Evolutionary conservation across 2,113 vertebrate species (phyloP), one percentile per base, ranked within the genome.

Genomic region (Conger conger): DNA sequence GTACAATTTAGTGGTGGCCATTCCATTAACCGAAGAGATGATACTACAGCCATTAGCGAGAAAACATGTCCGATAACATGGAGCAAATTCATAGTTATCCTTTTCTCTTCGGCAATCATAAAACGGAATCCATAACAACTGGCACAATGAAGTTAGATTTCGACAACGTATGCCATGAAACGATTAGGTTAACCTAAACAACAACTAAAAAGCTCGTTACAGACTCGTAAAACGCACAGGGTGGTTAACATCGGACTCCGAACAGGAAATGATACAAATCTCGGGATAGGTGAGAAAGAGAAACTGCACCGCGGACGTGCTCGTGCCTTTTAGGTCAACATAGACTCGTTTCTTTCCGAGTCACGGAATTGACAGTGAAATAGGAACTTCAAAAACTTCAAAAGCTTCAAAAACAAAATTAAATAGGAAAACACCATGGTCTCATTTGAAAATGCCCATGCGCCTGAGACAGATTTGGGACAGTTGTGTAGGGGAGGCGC

Each of bases 1-100:
- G 83, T 80, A 63, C 90, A 92, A 76, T 83, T 90, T 35, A 90
- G 83, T 23, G 83, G 68, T 33, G 86, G 83, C 3, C 27, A 50
- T 50, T 89, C 80, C 42, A 88, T 23, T 9, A 92, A 35, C 0
- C 11, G 5, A 0, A 91, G 81, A 83, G n/a, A 36, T 18, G 85
- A 79, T 4, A 73, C 53, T 15, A 79, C 30, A 68, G 79, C 60
- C 13, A 84, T 16, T 35, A 42, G 83, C 33, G 53, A 38, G 15
- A 86, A 37, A 16, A 90, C 42, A 11, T 90, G 30, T 33, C 4
- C 36, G 17, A 36, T 57, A 77, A 9, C 37, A 76, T 73, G 37
- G 20, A 30, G 15, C 38, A 82, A 45, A 63, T 23, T 63, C 6
- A 82, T 42, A 81, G 36, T 50, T 87, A 87, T 89, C 45, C 73